Percentiles rank a stretch among this genome's conserved stretches.
Conservation (phyloP, 1,140 invertebrate species). For the Drosophila pallidifrons region DNA sequence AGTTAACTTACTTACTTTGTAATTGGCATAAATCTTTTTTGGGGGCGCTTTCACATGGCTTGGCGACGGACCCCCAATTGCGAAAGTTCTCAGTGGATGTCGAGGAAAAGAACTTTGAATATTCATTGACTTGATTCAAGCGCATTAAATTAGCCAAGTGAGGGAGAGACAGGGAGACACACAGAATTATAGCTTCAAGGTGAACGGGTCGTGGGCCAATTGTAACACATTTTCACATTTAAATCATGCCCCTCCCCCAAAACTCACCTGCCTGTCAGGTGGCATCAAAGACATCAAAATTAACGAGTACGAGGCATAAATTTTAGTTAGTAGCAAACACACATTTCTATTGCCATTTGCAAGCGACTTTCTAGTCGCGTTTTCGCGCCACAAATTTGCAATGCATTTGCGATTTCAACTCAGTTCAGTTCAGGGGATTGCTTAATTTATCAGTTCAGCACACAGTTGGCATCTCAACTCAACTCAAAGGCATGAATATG, state of each 20-base stretch:
- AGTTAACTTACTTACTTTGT: conserved; percentile 13
- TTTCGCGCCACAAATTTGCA: conserved; percentile 60
- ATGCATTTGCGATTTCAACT: conserved; percentile 60
- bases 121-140: conserved; percentile 74
- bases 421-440: conserved; percentile 61
- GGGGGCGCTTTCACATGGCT: conserved; percentile 18
- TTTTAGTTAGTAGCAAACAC: conserved; percentile 29
- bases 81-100: conserved; percentile 48
- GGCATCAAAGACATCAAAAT: conserved; percentile 79
- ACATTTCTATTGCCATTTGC: conserved; percentile 32
- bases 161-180: too few species aligned
- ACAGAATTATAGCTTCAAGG: conserved; percentile 67
- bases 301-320: conserved; percentile 79
- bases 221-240: conserved; percentile 51
- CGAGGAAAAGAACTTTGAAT: conserved; percentile 55
- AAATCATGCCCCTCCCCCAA: conserved; percentile 42
- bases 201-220: conserved; percentile 60
- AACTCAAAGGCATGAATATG: conserved; percentile 42
- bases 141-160: conserved; percentile 62
- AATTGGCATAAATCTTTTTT: conserved; percentile 52
- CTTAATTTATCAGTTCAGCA: conserved; percentile 81
- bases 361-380: conserved; percentile 66
- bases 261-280: conserved; percentile 41
- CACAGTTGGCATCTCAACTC: conserved; percentile 74
- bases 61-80: conserved; percentile 58